Percentiles rank a stretch among this genome's conserved stretches.
These are phyloP conservation scores for Drosophila jambulina DNA, from an alignment of 1,140 invertebrate species.

Conservation along the genomic window DNA sequence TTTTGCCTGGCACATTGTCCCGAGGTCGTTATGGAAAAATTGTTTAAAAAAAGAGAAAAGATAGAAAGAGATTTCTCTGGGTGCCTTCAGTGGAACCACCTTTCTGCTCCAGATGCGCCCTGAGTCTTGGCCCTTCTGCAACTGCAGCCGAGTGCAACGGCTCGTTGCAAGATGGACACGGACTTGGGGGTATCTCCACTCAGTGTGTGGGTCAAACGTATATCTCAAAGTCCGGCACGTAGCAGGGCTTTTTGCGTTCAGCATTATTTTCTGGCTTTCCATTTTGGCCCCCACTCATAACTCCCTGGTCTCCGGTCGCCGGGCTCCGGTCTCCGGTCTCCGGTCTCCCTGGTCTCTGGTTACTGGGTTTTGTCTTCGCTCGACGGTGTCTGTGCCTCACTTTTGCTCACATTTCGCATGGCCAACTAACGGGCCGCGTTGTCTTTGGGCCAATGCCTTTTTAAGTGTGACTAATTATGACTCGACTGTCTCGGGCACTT, in stretches of 20 bases:
- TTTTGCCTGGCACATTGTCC: constrained; percentile 64
- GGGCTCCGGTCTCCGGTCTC: constrained; percentile 42
- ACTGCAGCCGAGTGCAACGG: constrained; percentile 76
- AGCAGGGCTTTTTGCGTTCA: constrained; percentile 25
- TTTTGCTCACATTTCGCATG: constrained; percentile 72
- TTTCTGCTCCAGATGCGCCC: constrained; percentile 75
- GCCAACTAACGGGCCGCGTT: constrained; percentile 64
- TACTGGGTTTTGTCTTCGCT: constrained; percentile 48
- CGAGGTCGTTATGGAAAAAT: constrained; percentile 54
- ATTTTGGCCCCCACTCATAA: constrained; percentile 27
- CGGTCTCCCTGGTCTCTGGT: constrained; percentile 47
- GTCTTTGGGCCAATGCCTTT: constrained; percentile 78
- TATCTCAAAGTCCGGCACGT: constrained; percentile 63
- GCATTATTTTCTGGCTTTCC: constrained; percentile 46
- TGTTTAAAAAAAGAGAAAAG: constrained; percentile 2
- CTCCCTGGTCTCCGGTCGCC: constrained; percentile 30
- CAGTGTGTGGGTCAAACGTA: constrained; percentile 40
- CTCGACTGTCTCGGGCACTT: constrained; percentile 62
- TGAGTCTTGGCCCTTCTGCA: constrained; percentile 63
- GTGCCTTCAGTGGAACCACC: constrained; percentile 50
- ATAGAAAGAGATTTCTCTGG: constrained; percentile 40
- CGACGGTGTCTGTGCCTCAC: constrained; percentile 37
- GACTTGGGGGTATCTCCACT: constrained; percentile 9
- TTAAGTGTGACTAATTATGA: constrained; percentile 82
- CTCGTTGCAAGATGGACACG: constrained; percentile 62